Conservation (phyloP, 2,113 vertebrate species). For the Prinia subflava region DNA sequence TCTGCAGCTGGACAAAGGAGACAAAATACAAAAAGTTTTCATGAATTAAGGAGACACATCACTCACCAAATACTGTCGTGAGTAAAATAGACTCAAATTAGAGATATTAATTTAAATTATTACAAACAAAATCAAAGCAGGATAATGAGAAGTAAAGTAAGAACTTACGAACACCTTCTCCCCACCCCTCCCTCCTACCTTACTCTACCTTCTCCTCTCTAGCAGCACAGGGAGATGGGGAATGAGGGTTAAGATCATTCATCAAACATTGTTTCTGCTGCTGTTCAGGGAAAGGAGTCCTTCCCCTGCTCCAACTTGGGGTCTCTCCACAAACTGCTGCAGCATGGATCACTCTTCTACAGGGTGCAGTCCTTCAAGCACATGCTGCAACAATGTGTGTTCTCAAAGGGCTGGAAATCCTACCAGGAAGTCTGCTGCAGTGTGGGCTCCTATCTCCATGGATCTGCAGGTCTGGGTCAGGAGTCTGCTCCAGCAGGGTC, state of each 20-base stretch:
- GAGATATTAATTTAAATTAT: neutral
- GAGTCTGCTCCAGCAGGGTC: neutral
- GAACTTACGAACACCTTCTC: neutral
- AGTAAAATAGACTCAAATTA: neutral
- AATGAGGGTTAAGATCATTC: neutral
- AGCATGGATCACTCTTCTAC: neutral
- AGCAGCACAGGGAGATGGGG: neutral
- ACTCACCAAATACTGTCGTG: neutral
- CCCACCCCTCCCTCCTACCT: neutral
- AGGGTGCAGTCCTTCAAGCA: neutral
- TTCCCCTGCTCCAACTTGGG: neutral
- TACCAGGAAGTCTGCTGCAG: neutral
- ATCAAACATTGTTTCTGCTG: neutral
- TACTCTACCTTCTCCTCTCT: neutral
- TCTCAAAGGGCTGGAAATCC: neutral
- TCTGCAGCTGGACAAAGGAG: neutral
- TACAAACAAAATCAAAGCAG: neutral
- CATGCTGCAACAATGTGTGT: neutral
- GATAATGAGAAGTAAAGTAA: neutral
- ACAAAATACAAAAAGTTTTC: neutral
- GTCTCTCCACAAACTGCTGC: neutral
- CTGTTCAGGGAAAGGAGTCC: neutral
- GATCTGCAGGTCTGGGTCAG: neutral
- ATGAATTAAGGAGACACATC: neutral
- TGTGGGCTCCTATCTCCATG: accelerated